Percentiles rank a stretch among this genome's conserved stretches.
Evolutionary conservation across 2,797 vertebrate genomes (phyloP).

Genomic region (Danionella dracula): DNA sequence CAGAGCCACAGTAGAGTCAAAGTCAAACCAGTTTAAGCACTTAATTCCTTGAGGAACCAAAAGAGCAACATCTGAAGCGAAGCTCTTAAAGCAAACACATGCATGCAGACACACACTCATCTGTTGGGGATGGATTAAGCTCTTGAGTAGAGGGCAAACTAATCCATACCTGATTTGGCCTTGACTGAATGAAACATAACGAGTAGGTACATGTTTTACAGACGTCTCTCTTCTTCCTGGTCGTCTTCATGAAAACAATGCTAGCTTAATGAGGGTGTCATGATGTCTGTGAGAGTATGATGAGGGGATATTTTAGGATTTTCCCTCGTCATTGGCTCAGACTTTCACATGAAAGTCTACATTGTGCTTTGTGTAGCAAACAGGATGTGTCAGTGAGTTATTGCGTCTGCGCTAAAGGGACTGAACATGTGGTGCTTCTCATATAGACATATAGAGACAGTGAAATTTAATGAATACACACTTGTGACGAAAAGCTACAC

Average conservation of each 20-base stretch:
- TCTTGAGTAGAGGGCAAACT: conserved; percentile 20
- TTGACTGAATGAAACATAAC: conserved; percentile 31
- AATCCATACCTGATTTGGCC: conserved; percentile 29
- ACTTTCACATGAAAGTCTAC: conserved; percentile 23
- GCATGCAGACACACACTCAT: no score
- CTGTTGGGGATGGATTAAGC: conserved; percentile 20
- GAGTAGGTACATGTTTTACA: conserved; percentile 18
- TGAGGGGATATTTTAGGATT: conserved; percentile 25
- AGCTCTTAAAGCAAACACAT: conserved; percentile 20
- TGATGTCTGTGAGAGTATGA: conserved; percentile 8
- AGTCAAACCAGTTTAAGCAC: conserved; percentile 26
- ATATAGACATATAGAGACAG: not conserved
- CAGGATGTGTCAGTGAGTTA: conserved; percentile 20
- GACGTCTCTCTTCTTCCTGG: not conserved
- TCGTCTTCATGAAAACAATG: conserved; percentile 11
- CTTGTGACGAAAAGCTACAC: conserved; percentile 4
- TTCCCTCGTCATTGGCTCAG: conserved; percentile 19
- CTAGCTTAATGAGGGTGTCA: conserved; percentile 14
- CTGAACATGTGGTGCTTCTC: conserved; percentile 4
- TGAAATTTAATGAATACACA: conserved; percentile 26
- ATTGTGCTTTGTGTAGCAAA: conserved; percentile 35
- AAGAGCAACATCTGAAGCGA: conserved; percentile 6
- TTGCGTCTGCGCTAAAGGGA: not conserved
- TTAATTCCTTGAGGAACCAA: conserved; percentile 26
- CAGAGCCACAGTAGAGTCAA: conserved; percentile 5